Evolutionary conservation across 2,888 invertebrate genomes (phyloP).

Genomic region (Phaonia tiefii): DNA sequence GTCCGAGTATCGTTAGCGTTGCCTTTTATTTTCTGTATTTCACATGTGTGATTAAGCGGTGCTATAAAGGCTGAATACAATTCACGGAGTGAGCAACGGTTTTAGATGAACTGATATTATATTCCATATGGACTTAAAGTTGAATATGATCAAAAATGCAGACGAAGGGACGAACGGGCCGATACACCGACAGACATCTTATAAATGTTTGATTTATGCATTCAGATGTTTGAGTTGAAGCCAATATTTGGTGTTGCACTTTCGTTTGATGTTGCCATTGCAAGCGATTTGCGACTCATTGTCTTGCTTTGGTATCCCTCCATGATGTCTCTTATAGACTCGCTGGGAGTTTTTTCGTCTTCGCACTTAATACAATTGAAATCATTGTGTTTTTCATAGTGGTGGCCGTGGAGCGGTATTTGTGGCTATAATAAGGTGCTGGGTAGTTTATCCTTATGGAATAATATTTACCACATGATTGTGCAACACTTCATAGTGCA

Average conservation of each 20-base stretch:
- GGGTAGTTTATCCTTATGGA: conserved; percentile 19
- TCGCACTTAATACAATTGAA: conserved; percentile 41
- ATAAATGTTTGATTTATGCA: conserved; percentile 75
- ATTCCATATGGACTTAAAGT: conserved; percentile 2
- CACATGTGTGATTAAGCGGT: conserved; percentile 61
- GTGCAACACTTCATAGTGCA: conserved; percentile 4
- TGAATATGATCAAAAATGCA: conserved; percentile 62
- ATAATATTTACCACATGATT: conserved; percentile 24
- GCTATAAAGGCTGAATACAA: conserved; percentile 55
- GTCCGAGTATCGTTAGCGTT: too few relatives aligned
- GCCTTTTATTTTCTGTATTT: conserved; percentile 35
- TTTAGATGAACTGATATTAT: conserved; percentile 26
- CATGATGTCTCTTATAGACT: conserved; percentile 22
- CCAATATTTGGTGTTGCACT: conserved; percentile 72
- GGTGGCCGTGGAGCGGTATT: conserved; percentile 9
- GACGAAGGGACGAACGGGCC: conserved; percentile 13
- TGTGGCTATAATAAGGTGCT: conserved; percentile 21
- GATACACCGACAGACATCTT: conserved; percentile 44
- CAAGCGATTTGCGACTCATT: conserved; percentile 34
- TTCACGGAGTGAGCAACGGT: conserved; percentile 31
- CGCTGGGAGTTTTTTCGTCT: conserved; percentile 17
- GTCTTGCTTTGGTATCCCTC: conserved; percentile 10
- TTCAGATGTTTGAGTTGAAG: conserved; percentile 77
- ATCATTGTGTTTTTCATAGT: conserved; percentile 24
- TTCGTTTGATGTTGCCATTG: conserved; percentile 39